A percentile compares a stretch with the other conserved stretches of the same genome.
Evolutionary conservation across 1,140 invertebrate genomes (phyloP).

Genomic region (Penaeus indicus): DNA sequence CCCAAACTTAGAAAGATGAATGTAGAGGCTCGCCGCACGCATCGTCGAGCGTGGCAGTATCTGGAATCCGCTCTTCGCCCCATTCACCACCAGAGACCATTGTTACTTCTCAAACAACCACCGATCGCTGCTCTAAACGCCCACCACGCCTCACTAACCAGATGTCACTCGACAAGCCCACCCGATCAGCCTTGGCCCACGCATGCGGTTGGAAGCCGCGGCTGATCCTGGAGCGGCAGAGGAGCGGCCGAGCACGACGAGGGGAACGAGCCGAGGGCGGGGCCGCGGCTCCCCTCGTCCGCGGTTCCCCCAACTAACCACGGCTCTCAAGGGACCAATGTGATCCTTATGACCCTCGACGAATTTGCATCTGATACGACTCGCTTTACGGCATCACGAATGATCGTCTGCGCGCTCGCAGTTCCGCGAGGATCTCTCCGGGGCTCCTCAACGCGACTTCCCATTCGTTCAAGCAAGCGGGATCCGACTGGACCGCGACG

Average conservation of each 20-base stretch:
- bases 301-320: constrained; percentile 26
- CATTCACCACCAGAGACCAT: constrained; percentile 47
- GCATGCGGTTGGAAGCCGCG: not conserved
- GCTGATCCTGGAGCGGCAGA: not conserved
- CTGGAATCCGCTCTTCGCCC: not conserved
- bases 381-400: too few relatives aligned
- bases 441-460: too few relatives aligned
- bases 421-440: too few relatives aligned
- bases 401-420: too few relatives aligned
- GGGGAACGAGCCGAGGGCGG: not conserved
- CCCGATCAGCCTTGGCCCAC: not conserved
- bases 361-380: constrained; percentile 53
- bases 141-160: constrained; percentile 1
- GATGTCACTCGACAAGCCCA: constrained; percentile 27
- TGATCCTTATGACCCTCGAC: constrained; percentile 58
- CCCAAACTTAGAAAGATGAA: not conserved
- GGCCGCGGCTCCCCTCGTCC: constrained; percentile 8
- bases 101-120: constrained; percentile 58
- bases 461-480: too few relatives aligned
- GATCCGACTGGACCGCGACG: too few relatives aligned
- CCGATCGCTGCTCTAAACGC: constrained; percentile 52
- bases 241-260: too few relatives aligned
- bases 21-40: not conserved
- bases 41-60: not conserved
- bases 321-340: constrained; percentile 48